A percentile compares a stretch with the other conserved stretches of the same genome.
phyloP scores from a whole-genome alignment of 2,888 invertebrate genomes.

The Aproaerema taeniolella region DNA sequence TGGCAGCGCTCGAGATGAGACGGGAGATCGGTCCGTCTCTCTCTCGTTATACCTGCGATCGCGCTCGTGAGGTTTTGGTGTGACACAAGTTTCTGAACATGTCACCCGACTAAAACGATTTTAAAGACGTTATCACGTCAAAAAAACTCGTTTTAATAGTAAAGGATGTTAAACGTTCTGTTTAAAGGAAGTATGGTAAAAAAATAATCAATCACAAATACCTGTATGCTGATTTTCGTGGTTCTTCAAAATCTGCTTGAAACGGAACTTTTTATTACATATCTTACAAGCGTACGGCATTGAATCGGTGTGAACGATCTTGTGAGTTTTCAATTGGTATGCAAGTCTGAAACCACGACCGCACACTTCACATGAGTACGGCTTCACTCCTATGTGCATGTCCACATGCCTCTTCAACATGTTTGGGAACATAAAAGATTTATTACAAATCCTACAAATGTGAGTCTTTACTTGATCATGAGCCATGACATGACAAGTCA shows the following conservation, averaged over 20 bases:
- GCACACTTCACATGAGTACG: constrained; percentile 63
- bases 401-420: constrained; percentile 63
- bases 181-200: too few relatives aligned
- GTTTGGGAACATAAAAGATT: constrained; percentile 59
- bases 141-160: too few relatives aligned
- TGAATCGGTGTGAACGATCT: constrained; percentile 85
- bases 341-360: constrained; percentile 77
- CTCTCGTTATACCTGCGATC: too few relatives aligned
- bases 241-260: constrained; percentile 85
- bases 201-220: too few relatives aligned
- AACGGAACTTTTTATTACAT: constrained; percentile 85
- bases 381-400: constrained; percentile 63
- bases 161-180: too few relatives aligned
- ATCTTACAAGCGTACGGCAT: constrained; percentile 87
- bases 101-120: too few relatives aligned
- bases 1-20: too few relatives aligned
- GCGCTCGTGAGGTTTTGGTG: too few relatives aligned
- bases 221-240: constrained; percentile 83
- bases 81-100: too few relatives aligned
- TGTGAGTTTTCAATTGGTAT: constrained; percentile 84
- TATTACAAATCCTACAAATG: constrained; percentile 60
- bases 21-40: too few relatives aligned
- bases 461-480: constrained; percentile 62
- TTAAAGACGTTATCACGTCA: too few relatives aligned
- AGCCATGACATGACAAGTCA: constrained; percentile 61